A percentile compares a stretch with the other conserved stretches of the same genome.
Conservation (phyloP, 2,797 vertebrate species). For the Helostoma temminkii region DNA sequence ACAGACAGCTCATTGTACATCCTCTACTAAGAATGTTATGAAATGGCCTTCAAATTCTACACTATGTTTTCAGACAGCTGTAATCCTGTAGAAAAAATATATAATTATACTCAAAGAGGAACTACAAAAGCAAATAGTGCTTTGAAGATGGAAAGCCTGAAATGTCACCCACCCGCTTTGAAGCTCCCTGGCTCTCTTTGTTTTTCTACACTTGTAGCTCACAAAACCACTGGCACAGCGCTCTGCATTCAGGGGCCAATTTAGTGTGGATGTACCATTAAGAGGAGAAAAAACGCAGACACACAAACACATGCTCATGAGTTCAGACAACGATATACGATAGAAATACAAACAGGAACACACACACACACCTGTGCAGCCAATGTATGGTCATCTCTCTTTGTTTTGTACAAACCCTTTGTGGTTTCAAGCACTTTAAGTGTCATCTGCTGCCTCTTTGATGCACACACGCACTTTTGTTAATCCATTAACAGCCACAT, state of each 20-base stretch:
- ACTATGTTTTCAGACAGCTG: constrained; percentile 78
- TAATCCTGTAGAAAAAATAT: constrained; percentile 80
- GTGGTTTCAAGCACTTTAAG: constrained; percentile 59
- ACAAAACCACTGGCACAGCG: constrained; percentile 76
- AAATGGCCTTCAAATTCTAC: constrained; percentile 74
- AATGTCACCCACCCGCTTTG: constrained; percentile 92
- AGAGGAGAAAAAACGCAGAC: constrained; percentile 67
- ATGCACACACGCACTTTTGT: constrained; percentile 34
- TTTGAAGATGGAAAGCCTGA: constrained; percentile 93
- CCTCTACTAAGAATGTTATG: constrained; percentile 62
- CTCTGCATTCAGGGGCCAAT: constrained; percentile 86
- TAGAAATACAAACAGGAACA: constrained; percentile 29
- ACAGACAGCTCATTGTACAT: constrained; percentile 57
- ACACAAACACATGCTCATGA: constrained; percentile 46
- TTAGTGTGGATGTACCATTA: constrained; percentile 83
- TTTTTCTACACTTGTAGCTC: constrained; percentile 84
- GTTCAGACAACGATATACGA: constrained; percentile 43
- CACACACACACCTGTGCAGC: constrained; percentile 15
- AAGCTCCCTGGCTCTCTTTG: constrained; percentile 90
- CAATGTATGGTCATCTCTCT: constrained; percentile 50
- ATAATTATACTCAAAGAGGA: constrained; percentile 91
- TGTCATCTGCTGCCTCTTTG: constrained; percentile 62
- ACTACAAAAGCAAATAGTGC: constrained; percentile 91
- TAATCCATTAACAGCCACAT: constrained; percentile 54
- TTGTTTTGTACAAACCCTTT: constrained; percentile 61